Conservation (phyloP, 2,888 invertebrate species). For the Brachypterus glaber region DNA sequence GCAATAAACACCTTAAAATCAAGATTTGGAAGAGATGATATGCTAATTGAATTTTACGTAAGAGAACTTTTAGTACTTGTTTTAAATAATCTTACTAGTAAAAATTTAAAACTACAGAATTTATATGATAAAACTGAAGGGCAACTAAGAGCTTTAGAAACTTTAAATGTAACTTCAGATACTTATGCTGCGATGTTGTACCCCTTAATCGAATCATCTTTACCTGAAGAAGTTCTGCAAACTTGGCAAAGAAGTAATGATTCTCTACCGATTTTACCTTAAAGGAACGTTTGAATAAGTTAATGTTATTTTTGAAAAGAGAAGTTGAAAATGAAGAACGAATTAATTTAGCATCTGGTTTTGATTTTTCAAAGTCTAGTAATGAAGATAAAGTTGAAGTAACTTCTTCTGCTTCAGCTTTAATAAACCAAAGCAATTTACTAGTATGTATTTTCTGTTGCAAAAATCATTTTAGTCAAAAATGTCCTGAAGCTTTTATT, state of each 20-base stretch:
- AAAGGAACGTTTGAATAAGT: slow-evolving; percentile 8
- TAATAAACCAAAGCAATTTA: no score
- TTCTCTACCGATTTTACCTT: slow-evolving; percentile 1
- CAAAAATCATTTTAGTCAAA: no score
- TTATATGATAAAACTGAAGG: no score
- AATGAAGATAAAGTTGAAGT: no score
- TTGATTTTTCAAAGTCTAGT: no score
- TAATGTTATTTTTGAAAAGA: slow-evolving; percentile 19
- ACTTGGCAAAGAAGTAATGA: slow-evolving; percentile 21
- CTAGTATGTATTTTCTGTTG: no score
- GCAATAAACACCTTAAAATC: slow-evolving; percentile 20
- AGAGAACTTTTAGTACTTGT: no score
- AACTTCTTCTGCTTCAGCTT: no score
- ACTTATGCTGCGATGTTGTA: slow-evolving; percentile 27
- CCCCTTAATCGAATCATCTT: slow-evolving; percentile 28
- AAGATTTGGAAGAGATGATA: slow-evolving; percentile 26
- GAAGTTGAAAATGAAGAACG: slow-evolving; percentile 25
- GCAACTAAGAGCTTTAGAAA: slow-evolving; percentile 25
- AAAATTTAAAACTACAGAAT: no score
- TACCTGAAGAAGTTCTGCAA: slow-evolving; percentile 24
- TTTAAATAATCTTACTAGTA: slow-evolving; percentile 18
- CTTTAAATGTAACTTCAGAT: slow-evolving; percentile 24
- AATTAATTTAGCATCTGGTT: slow-evolving; percentile 17
- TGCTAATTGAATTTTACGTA: no score
- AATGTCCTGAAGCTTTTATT: no score